Percentiles rank a stretch among this genome's conserved stretches.
Evolutionary conservation across 2,888 invertebrate genomes (phyloP).

Genomic region (Platycheirus albimanus): DNA sequence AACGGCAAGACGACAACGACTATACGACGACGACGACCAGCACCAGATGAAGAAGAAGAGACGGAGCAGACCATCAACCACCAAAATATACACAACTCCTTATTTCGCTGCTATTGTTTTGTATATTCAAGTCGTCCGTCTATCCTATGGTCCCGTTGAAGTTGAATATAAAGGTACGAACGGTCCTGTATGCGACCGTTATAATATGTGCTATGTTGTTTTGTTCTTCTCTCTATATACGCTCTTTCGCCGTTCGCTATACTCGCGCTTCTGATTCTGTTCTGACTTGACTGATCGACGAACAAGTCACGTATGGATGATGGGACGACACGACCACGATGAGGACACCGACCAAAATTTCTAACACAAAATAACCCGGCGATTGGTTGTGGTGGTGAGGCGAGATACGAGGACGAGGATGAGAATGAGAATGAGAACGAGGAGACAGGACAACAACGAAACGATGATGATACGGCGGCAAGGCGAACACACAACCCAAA

Average conservation of each 20-base stretch:
- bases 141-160: too few species aligned
- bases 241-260: conserved; percentile 9
- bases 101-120: conserved; percentile 52
- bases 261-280: conserved; percentile 55
- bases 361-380: conserved; percentile 50
- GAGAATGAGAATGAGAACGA: neutral
- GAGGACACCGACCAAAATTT: conserved; percentile 68
- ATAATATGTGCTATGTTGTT: conserved; percentile 33
- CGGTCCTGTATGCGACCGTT: conserved; percentile 31
- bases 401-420: too few species aligned
- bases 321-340: conserved; percentile 71
- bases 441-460: conserved; percentile 56
- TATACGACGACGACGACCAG: neutral
- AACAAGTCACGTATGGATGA: conserved; percentile 74
- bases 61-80: conserved; percentile 57
- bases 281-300: conserved; percentile 73
- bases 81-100: conserved; percentile 69
- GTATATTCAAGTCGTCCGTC: conserved; percentile 29
- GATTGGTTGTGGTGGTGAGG: too few species aligned
- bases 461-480: conserved; percentile 62
- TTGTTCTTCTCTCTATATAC: conserved; percentile 49
- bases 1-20: conserved; percentile 18
- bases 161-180: conserved; percentile 9
- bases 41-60: conserved; percentile 19
- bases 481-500: conserved; percentile 53